phyloP scores from a whole-genome alignment of 2,113 vertebrate genomes.

The Gopherus evgoodei region DNA sequence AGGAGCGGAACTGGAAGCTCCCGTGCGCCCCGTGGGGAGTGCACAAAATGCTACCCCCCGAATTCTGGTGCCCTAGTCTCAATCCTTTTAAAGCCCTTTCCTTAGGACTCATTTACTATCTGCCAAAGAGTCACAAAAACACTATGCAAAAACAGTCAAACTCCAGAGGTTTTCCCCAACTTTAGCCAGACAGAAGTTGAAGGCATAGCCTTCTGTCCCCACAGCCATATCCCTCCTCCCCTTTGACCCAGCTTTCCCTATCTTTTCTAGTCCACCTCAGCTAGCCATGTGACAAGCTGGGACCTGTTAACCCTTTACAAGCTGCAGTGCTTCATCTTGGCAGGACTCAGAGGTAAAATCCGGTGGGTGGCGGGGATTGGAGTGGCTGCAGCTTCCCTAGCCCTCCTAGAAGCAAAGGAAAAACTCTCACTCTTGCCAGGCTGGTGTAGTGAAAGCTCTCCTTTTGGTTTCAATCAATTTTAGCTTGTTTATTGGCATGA shows the following conservation, averaged over 20 bases:
- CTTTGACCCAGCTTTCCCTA: neutral
- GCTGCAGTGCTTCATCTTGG: neutral
- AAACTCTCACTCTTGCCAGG: neutral
- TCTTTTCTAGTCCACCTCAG: neutral
- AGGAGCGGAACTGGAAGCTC: no score
- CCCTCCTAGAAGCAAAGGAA: slow-evolving; percentile 6
- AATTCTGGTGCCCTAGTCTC: no score
- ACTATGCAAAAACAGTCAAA: neutral
- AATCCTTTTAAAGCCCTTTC: neutral
- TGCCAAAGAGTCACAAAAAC: neutral
- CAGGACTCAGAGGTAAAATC: neutral
- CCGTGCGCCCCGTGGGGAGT: no score
- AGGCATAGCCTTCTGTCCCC: neutral
- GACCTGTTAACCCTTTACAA: slow-evolving; percentile 39
- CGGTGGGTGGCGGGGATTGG: neutral
- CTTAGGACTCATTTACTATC: neutral
- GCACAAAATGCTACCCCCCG: no score
- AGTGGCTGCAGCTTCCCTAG: neutral
- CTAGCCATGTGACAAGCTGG: slow-evolving; percentile 16
- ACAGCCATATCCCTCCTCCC: neutral
- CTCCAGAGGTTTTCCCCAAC: neutral
- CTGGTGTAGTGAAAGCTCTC: neutral
- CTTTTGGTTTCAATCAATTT: neutral
- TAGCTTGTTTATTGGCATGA: neutral
- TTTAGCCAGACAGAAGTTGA: neutral